Conservation (phyloP, 2,797 vertebrate genomes). For the Clarias fuscus region DNA sequence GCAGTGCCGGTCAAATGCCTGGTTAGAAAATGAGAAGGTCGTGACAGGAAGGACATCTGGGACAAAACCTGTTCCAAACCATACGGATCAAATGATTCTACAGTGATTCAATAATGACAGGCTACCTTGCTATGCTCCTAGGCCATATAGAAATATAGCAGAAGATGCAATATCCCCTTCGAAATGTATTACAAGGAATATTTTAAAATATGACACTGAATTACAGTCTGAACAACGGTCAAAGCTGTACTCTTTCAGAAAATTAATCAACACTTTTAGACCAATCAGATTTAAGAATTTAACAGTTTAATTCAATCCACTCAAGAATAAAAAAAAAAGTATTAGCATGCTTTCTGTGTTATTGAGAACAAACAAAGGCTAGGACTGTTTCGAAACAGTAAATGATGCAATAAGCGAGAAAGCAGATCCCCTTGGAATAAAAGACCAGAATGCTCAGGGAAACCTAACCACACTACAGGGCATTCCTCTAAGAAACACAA, state of each 20-base stretch:
- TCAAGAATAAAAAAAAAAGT: background rate
- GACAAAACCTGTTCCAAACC: too few species aligned
- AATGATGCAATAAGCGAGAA: conserved; percentile 17
- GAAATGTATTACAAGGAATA: background rate
- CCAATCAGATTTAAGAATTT: background rate
- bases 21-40: too few species aligned
- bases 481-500: conserved; percentile 7
- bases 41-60: too few species aligned
- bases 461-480: conserved; percentile 2
- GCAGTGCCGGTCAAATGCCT: too few species aligned
- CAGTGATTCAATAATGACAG: background rate
- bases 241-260: background rate
- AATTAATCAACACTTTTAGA: background rate
- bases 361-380: background rate
- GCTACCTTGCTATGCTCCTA: background rate
- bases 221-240: background rate
- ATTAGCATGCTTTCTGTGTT: background rate
- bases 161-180: background rate
- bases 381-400: background rate
- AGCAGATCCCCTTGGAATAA: background rate
- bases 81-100: too few species aligned
- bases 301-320: background rate
- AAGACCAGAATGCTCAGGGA: background rate
- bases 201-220: background rate
- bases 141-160: background rate